A percentile compares a stretch with the other conserved stretches of the same genome.
Conservation (phyloP, 1,140 invertebrate genomes). For the Aphidius ervi region DNA sequence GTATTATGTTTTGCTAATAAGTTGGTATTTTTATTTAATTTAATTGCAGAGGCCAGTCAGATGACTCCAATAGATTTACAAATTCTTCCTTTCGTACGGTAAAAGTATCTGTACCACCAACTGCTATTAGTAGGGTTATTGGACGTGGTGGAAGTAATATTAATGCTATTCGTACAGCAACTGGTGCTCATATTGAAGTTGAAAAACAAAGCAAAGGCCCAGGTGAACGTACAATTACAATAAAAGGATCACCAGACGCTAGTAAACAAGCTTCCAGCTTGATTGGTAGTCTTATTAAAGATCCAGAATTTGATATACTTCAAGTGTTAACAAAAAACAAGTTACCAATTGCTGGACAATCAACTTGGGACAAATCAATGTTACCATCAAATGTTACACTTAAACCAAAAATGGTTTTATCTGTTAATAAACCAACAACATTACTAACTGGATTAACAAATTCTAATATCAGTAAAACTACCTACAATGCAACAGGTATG, state of each 20-base stretch:
- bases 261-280: constrained; percentile 84
- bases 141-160: constrained; percentile 95
- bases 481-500: constrained; percentile 38
- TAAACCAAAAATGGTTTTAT: constrained; percentile 40
- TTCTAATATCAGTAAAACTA: constrained; percentile 41
- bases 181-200: constrained; percentile 95
- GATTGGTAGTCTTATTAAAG: constrained; percentile 83
- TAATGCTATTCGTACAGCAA: constrained; percentile 90
- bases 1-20: background rate
- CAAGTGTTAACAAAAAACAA: constrained; percentile 75
- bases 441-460: constrained; percentile 36
- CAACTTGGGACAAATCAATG: constrained; percentile 59
- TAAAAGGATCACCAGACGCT: constrained; percentile 89
- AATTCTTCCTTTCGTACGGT: constrained; percentile 60
- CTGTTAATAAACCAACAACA: constrained; percentile 41
- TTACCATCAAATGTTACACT: constrained; percentile 36
- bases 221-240: constrained; percentile 90
- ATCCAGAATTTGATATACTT: constrained; percentile 86
- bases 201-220: constrained; percentile 94
- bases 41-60: constrained; percentile 43
- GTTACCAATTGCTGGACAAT: constrained; percentile 49
- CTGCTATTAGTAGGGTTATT: constrained; percentile 93
- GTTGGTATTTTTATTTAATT: constrained; percentile 2
- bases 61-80: constrained; percentile 49
- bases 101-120: constrained; percentile 88